Percentiles rank a stretch among this genome's conserved stretches.
Conservation (phyloP, 2,113 vertebrate species). For the Microcebus lehilahytsara region DNA sequence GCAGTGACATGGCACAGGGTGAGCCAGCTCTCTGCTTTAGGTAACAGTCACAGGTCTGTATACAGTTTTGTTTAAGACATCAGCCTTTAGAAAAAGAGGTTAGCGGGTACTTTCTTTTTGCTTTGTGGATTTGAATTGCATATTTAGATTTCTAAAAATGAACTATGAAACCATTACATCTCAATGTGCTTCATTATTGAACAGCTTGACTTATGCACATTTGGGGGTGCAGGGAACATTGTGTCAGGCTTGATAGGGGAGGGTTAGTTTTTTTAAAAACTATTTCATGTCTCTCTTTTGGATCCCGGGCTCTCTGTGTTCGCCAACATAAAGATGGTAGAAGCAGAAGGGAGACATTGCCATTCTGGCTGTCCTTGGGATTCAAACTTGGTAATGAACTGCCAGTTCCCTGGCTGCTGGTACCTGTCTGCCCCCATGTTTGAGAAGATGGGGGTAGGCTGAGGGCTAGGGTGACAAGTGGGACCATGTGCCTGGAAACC, state of each 20-base stretch:
- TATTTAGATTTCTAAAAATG: constrained; percentile 31
- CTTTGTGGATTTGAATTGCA: background rate
- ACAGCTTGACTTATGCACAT: background rate
- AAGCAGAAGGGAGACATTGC: background rate
- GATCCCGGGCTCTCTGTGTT: background rate
- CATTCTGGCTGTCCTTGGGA: background rate
- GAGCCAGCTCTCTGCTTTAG: background rate
- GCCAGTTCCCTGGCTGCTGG: background rate
- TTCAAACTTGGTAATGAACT: background rate
- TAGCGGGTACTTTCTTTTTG: background rate
- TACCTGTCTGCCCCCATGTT: background rate
- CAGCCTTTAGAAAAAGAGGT: background rate
- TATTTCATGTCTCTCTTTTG: background rate
- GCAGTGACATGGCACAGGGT: rapidly evolving
- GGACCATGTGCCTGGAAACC: background rate
- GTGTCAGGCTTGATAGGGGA: background rate
- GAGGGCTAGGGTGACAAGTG: background rate
- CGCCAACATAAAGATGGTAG: background rate
- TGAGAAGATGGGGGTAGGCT: background rate
- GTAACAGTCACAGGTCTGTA: background rate
- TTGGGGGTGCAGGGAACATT: background rate
- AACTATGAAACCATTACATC: background rate
- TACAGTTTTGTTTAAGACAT: background rate
- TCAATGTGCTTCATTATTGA: background rate
- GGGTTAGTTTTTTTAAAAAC: background rate